phyloP scores from a whole-genome alignment of 2,888 invertebrate genomes.

The Podabrus alpinus region DNA sequence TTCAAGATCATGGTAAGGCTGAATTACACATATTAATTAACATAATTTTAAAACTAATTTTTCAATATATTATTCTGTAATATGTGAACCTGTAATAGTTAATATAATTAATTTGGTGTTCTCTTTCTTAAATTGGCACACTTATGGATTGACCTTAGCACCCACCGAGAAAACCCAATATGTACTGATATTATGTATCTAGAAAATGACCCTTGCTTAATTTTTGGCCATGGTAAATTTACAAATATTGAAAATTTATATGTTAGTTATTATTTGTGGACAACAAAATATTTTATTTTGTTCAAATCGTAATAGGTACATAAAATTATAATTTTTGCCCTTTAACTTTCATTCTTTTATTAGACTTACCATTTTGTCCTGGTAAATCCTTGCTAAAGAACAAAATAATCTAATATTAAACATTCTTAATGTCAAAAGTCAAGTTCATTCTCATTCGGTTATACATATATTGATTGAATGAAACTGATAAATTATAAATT shows the following conservation, averaged over 20 bases:
- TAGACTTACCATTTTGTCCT: not conserved
- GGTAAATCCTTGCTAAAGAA: not conserved
- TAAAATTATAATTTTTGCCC: too few species aligned
- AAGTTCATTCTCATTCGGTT: not conserved
- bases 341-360: not conserved
- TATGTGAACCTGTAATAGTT: not conserved
- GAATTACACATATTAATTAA: not conserved
- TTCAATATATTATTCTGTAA: not conserved
- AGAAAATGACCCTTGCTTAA: too few species aligned
- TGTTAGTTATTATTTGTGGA: too few species aligned
- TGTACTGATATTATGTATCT: not conserved
- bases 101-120: not conserved
- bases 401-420: not conserved
- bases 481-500: not conserved
- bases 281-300: too few species aligned
- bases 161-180: not conserved
- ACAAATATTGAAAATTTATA: too few species aligned
- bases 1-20: not conserved
- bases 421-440: not conserved
- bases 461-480: not conserved
- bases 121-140: not conserved
- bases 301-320: too few species aligned
- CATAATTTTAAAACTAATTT: not conserved
- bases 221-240: too few species aligned
- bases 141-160: not conserved